Evolutionary conservation across 2,113 vertebrate species (phyloP).

Genomic region (Saccopteryx leptura): DNA sequence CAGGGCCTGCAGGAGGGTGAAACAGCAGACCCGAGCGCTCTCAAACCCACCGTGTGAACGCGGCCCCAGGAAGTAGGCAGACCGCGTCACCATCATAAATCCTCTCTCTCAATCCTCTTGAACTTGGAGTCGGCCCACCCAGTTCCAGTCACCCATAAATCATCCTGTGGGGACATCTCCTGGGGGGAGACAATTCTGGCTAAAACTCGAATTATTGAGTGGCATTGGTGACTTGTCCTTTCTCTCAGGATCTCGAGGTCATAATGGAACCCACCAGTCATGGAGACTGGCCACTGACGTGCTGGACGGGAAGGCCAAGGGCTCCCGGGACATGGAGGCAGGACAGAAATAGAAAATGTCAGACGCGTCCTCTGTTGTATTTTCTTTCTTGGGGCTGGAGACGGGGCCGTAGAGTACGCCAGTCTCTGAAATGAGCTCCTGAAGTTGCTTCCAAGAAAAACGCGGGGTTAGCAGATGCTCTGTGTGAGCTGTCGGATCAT

Average conservation of each 20-base stretch:
- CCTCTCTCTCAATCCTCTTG: not conserved
- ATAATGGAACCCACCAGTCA: not conserved
- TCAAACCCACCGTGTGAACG: not conserved
- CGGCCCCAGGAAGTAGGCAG: not conserved
- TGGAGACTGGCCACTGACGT: not conserved
- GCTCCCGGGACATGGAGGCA: not conserved
- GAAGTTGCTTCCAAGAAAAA: not conserved
- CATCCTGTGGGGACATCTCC: slow-evolving; percentile 50
- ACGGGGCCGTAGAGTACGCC: not conserved
- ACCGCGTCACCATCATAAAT: not conserved
- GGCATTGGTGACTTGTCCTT: slow-evolving; percentile 15
- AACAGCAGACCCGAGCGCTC: not conserved
- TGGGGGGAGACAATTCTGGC: not conserved
- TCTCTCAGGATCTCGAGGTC: not conserved
- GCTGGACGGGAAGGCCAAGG: not conserved
- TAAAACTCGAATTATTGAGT: slow-evolving; percentile 4
- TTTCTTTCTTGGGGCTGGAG: not conserved
- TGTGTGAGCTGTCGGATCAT: not conserved
- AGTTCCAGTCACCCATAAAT: slow-evolving; percentile 32
- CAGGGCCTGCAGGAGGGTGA: not conserved
- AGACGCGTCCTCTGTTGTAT: not conserved
- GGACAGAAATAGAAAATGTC: not conserved
- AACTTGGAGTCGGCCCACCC: not conserved
- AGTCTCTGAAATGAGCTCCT: not conserved
- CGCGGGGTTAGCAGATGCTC: not conserved